Base-by-base conservation (phyloP, 2,113 vertebrate species). In the Phrynocephalus versicolor region DNA sequence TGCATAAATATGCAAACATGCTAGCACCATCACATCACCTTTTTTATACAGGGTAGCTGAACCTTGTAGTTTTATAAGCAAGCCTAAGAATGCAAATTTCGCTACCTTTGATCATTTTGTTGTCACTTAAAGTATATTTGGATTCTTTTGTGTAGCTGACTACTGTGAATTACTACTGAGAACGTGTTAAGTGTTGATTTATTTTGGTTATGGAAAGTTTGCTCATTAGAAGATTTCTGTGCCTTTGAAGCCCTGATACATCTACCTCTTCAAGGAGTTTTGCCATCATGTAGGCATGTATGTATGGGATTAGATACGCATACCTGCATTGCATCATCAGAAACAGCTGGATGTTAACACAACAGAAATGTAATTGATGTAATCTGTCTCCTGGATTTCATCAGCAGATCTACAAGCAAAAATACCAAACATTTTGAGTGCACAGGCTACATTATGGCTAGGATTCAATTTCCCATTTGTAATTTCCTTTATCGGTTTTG, bases 171-270 rank as follows among this genome's bases (percentile, higher is more conserved):
- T n/a, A n/a, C 73, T 85, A 1, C 23, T 84, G 58, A 35, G 51
- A 83, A 62, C 4, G 45, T 19, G n/a, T 30, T 81, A 33, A 79
- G 39, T 19, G 0, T 71, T 81, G 14, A 60, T 69, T 60, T 2
- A 45, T 35, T 33, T 16, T 14, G 77, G 6, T 7, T 30, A 39
- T 57, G 81, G 60, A 39, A 60, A 81, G 18, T 76, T 73, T 60
- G 37, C 79, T 1, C 82, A 23, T 39, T 55, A 65, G 30, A 23
- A 70, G 12, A 21, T 23, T 0, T 70, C 60, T 84, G 27, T 79
- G 51, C 77, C 81, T 87, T 67, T 90, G 65, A 84, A 83, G 13
- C 75, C 33, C 73, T n/a, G 67, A 73, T 25, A 18, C 7, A 30
- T 74, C 6, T 86, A 1, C 18, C 81, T 82, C 79, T 84, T 80